Base-by-base conservation (phyloP, 2,797 vertebrate genomes). In the Cynopterus sphinx region DNA sequence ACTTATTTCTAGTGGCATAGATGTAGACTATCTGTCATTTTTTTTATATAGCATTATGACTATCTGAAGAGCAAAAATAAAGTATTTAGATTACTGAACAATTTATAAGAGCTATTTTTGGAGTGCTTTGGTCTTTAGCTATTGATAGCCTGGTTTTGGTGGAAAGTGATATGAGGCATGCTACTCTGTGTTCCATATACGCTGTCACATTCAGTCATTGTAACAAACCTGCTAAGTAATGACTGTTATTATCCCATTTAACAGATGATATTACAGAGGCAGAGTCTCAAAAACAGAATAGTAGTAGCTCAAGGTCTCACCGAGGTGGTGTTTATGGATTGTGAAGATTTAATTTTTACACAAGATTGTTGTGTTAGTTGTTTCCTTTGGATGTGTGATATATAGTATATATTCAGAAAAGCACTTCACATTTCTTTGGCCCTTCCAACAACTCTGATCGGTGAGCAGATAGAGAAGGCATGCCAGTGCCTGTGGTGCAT, bases 1-100 rank as follows among this genome's bases (percentile, higher is more conserved):
- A 67, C 65, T 96, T 71, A 39, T 1, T 96, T 92, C 1, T 96
- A 68, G n/a, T 87, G 16, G 24, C 83, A 6, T 74, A 91, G 87
- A 85, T 88, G 36, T n/a, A 41, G 12, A 71, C 9, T 82, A 22
- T 79, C 17, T 79, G 21, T 95, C 63, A 70, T 17, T 91, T 33
- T 33, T 33, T 39, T 71, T 28, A 84, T 46, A n/a, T 4, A 78
- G 31, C 13, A 43, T 63, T 77, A 46, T 22, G 12, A 22, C 28
- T 90, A 75, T 82, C 28, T 13, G 74, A 74, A 90, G 78, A 86
- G 7, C n/a, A 92, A 67, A 59, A 33, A 70, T 79, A 33, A 68
- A 68, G 12, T 73, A 22, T 84, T 86, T 36, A 65, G 15, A 49
- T 88, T 61, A 75, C 22, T 31, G n/a, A 61, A 31, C 4, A 9